phyloP scores from a whole-genome alignment of 2,888 invertebrate species.

The Odontothrips loti region DNA sequence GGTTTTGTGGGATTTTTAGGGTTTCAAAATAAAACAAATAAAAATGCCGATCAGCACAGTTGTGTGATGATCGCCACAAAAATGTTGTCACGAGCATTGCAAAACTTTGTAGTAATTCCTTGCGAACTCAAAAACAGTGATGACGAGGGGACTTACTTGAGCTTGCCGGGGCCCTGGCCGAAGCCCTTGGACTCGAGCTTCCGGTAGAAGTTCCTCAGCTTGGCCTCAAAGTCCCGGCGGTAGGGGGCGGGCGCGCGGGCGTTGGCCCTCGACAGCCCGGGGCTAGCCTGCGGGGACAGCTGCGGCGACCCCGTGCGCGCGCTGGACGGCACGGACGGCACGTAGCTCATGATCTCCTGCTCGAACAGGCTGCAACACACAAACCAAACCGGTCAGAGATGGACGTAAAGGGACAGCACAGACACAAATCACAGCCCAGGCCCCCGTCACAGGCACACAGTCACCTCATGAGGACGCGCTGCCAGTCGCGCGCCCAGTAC shows the following conservation, averaged over 20 bases:
- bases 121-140: conserved; percentile 31
- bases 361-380: conserved; percentile 80
- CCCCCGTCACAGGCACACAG: too few species aligned
- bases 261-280: conserved; percentile 65
- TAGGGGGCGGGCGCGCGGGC: conserved; percentile 85
- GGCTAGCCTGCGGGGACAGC: conserved; percentile 71
- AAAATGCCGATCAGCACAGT: conserved; percentile 21
- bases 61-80: conserved; percentile 32
- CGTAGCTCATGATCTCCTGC: conserved; percentile 97
- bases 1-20: too few species aligned
- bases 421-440: too few species aligned
- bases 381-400: not conserved
- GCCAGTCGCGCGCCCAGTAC: not conserved
- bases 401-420: too few species aligned
- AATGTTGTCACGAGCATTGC: not conserved
- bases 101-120: too few species aligned
- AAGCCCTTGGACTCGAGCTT: conserved; percentile 95
- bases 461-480: too few species aligned
- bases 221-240: conserved; percentile 90
- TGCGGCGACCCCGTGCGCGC: conserved; percentile 60
- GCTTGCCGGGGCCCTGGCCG: conserved; percentile 93
- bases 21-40: conserved; percentile 32
- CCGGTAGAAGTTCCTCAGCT: conserved; percentile 87
- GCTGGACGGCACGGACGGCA: conserved; percentile 61
- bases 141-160: conserved; percentile 67